A percentile compares a stretch with the other conserved stretches of the same genome.
phyloP scores from a whole-genome alignment of 2,797 vertebrate genomes.

The Xenentodon cancila region DNA sequence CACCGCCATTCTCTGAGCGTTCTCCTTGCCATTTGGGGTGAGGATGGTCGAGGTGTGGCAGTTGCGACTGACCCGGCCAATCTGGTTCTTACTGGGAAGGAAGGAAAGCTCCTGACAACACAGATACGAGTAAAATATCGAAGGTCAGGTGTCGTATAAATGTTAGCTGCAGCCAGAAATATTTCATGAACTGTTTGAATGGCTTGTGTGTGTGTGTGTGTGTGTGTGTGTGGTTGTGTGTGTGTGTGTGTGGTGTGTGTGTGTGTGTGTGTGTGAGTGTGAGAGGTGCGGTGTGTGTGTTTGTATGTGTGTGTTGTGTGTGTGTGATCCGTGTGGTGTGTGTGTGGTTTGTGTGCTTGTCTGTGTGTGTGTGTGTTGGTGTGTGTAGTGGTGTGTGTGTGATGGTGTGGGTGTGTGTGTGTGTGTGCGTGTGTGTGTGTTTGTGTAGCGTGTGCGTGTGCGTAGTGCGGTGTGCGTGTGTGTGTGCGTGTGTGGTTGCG shows the following conservation, averaged over 20 bases:
- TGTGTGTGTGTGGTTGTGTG: too few relatives aligned
- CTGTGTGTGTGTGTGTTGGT: too few relatives aligned
- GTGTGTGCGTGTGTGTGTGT: not conserved
- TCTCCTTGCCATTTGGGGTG: conserved; percentile 86
- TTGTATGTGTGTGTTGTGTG: not conserved
- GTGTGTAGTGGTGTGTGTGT: not conserved
- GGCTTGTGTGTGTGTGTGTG: not conserved
- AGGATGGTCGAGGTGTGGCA: conserved; percentile 85
- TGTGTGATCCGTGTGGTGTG: too few relatives aligned
- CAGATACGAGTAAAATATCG: conserved; percentile 44
- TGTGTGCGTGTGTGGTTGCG: too few relatives aligned
- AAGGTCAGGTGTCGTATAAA: conserved; percentile 46
- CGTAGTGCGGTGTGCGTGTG: too few relatives aligned
- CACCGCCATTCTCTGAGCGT: conserved; percentile 85
- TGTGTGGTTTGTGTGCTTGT: too few relatives aligned
- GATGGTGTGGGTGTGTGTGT: not conserved
- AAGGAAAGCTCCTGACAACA: conserved; percentile 80
- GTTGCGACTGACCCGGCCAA: conserved; percentile 77
- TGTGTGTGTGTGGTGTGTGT: not conserved
- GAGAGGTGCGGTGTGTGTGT: too few relatives aligned
- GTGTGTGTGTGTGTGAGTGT: not conserved
- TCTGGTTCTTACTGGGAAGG: conserved; percentile 79
- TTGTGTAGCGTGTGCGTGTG: not conserved
- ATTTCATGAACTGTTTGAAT: conserved; percentile 13
- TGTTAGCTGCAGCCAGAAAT: conserved; percentile 25